These are phyloP conservation scores for Drosophila teissieri DNA, from an alignment of 1,140 invertebrate genomes.

Conservation along the genomic window DNA sequence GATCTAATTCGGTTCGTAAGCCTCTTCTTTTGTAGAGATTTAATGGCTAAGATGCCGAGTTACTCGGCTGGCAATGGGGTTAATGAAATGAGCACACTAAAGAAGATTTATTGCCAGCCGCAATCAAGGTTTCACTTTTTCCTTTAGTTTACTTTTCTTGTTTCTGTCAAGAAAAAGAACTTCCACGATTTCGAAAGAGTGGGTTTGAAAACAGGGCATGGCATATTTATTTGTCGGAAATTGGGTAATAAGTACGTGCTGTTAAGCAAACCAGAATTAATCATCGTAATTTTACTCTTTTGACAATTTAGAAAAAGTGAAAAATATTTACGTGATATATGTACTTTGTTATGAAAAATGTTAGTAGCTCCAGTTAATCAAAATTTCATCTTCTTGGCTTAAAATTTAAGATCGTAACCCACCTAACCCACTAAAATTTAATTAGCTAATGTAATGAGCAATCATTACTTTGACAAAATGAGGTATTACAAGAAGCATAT, in stretches of 20 bases:
- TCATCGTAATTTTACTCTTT: slow-evolving; percentile 1
- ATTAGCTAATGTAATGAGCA: slow-evolving; percentile 2
- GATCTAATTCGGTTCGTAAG: slow-evolving; percentile 30
- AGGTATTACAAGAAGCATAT: slow-evolving; percentile 2
- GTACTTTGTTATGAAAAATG: neutral
- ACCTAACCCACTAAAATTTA: slow-evolving; percentile 8
- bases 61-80: slow-evolving; percentile 57
- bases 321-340: too few species aligned
- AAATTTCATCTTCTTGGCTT: slow-evolving; percentile 5
- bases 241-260: slow-evolving; percentile 18
- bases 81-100: slow-evolving; percentile 63
- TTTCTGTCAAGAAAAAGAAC: slow-evolving; percentile 25
- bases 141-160: slow-evolving; percentile 8
- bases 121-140: slow-evolving; percentile 69
- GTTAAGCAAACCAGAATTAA: neutral
- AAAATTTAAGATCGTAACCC: neutral
- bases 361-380: neutral
- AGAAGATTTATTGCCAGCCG: slow-evolving; percentile 73
- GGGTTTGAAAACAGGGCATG: slow-evolving; percentile 24
- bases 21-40: slow-evolving; percentile 40
- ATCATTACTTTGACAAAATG: slow-evolving; percentile 34
- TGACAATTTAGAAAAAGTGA: neutral
- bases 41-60: slow-evolving; percentile 51
- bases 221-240: slow-evolving; percentile 14
- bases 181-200: slow-evolving; percentile 47